A percentile compares a stretch with the other conserved stretches of the same genome.
Conservation (phyloP, 2,113 vertebrate genomes). For the Brachionichthys hirsutus region DNA sequence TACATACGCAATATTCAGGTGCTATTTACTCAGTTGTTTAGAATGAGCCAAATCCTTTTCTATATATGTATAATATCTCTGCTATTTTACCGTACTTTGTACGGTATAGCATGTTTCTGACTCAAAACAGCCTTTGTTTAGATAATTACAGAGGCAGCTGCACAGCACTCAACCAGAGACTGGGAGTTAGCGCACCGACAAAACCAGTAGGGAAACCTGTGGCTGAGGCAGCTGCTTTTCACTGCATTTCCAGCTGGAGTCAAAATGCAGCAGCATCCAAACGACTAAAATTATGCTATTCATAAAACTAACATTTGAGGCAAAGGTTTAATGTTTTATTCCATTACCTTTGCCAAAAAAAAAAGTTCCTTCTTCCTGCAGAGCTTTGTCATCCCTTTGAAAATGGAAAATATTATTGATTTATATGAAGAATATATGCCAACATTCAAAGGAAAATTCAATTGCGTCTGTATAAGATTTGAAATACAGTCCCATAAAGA, state of each 20-base stretch:
- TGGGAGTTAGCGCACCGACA: slow-evolving; percentile 57
- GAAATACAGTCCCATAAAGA: slow-evolving; percentile 10
- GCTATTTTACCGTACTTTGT: slow-evolving; percentile 42
- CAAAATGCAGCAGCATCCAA: slow-evolving; percentile 53
- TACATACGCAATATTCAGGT: slow-evolving; percentile 31
- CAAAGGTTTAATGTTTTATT: slow-evolving; percentile 55
- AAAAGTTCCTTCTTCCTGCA: slow-evolving; percentile 48
- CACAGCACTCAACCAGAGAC: slow-evolving; percentile 59
- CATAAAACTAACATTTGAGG: slow-evolving; percentile 59
- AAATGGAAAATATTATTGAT: slow-evolving; percentile 40
- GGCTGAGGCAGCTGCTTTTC: slow-evolving; percentile 59
- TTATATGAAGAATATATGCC: slow-evolving; percentile 35
- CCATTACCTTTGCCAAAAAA: slow-evolving; percentile 56
- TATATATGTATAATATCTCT: slow-evolving; percentile 36
- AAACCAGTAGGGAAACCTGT: slow-evolving; percentile 61
- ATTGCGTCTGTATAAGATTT: slow-evolving; percentile 4
- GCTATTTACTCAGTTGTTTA: slow-evolving; percentile 36
- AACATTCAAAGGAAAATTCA: slow-evolving; percentile 16
- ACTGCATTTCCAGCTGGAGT: slow-evolving; percentile 62
- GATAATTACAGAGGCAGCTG: slow-evolving; percentile 72
- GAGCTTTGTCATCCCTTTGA: slow-evolving; percentile 54
- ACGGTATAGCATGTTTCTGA: slow-evolving; percentile 30
- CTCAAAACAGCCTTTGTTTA: slow-evolving; percentile 69
- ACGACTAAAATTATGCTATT: slow-evolving; percentile 58
- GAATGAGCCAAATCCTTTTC: slow-evolving; percentile 36